phyloP scores from a whole-genome alignment of 2,888 invertebrate species.

The Pyrrhopygopsis socrates region DNA sequence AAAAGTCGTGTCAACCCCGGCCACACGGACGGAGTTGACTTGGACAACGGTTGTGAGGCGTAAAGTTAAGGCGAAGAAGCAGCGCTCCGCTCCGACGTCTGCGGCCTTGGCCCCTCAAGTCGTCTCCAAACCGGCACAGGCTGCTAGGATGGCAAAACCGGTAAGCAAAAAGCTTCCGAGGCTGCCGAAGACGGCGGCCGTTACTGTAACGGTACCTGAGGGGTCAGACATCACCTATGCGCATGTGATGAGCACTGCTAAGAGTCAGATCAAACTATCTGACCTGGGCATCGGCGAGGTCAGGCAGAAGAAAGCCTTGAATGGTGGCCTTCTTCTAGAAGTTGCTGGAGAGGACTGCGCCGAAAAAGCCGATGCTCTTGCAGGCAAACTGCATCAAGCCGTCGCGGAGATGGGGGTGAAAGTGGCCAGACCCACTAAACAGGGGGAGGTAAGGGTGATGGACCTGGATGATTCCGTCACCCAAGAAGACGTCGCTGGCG shows the following conservation, averaged over 20 bases:
- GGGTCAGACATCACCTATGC: slow-evolving; percentile 4
- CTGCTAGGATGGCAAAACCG: not conserved
- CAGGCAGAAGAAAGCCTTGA: slow-evolving; percentile 11
- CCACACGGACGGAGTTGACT: not conserved
- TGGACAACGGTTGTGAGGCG: not conserved
- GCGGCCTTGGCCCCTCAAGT: not conserved
- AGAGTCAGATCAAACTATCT: not conserved
- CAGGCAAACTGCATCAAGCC: not conserved
- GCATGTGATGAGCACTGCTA: slow-evolving; percentile 13
- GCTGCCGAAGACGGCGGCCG: slow-evolving; percentile 16
- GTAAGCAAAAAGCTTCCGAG: not conserved
- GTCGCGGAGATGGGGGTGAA: not conserved
- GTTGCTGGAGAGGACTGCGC: not conserved
- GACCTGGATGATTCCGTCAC: slow-evolving; percentile 19
- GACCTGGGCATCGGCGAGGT: slow-evolving; percentile 10
- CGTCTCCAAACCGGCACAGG: not conserved
- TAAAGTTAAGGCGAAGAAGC: not conserved
- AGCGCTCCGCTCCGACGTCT: not conserved
- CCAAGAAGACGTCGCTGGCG: not conserved
- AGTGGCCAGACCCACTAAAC: not conserved
- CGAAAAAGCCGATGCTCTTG: not conserved
- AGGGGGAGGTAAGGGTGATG: not conserved
- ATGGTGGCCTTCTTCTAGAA: slow-evolving; percentile 14
- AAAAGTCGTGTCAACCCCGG: not conserved
- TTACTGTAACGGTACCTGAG: slow-evolving; percentile 7